Evolutionary conservation across 1,140 invertebrate genomes (phyloP), one percentile per base, ranked within the genome.

Genomic region (Meloidogyne chitwoodi): DNA sequence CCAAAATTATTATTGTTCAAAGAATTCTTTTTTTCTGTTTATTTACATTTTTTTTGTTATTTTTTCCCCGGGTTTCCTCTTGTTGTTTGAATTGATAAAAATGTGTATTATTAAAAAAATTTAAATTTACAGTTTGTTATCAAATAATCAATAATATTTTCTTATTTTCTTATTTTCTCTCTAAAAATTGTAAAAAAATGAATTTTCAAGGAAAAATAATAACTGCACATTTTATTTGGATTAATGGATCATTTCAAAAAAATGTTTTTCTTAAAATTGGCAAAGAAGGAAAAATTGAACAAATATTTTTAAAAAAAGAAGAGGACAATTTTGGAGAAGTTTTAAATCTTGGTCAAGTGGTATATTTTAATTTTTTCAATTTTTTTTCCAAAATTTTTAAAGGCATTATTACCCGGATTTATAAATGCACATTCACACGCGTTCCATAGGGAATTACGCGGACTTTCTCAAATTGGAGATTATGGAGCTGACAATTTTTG

Each of bases 341-440:
- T 62, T 11, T 29, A 22, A 5, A 29, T 14, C 56, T 27, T 73
- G 71, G 48, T 63, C 27, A 24, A 24, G 16, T 29, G 10, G 38
- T 34, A 8, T 16, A 38, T 31, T 68, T 68, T 48, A 38, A 70
- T 8, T 22, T 48, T 62, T 26, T 62, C 19, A 71, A 12, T 14
- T 26, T 38, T 44, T 44, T 44, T 34, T 68, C 24, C 11, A 6
- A 38, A 44, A 38, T 68, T 68, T 34, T 75, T 68, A 31, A 68
- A 83, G 81, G 78, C 79, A 8, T 29, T 85, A 14, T 19, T 87
- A 6, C 84, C 84, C 8, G 84, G 84, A 29, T 86, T 86, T 76
- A 75, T 86, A 3, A 87, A 85, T 73, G 77, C 80, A 11, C 84
- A 86, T 75, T 86, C 84, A 29, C 84, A 86, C 67, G 84, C 84